Conservation (phyloP, 1,140 invertebrate species). For the Triops longicaudatus region DNA sequence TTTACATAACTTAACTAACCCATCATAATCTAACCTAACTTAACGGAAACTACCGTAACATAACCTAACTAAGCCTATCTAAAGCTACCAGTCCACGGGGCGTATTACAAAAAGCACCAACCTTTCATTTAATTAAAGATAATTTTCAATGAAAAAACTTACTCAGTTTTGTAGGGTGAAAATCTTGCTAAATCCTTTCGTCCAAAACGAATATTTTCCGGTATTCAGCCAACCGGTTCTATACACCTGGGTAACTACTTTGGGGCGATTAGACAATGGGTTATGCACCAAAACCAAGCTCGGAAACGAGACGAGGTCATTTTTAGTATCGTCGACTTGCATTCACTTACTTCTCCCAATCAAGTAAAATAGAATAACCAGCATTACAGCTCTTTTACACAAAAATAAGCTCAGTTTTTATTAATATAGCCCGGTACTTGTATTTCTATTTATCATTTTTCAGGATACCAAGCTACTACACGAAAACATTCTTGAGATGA, state of each 20-base stretch:
- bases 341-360: slow-evolving; percentile 84
- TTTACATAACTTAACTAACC: no score
- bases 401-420: slow-evolving; percentile 31
- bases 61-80: no score
- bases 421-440: no score
- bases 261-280: slow-evolving; percentile 82
- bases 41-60: no score
- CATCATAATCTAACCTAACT: no score
- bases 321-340: slow-evolving; percentile 85
- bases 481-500: slow-evolving; percentile 63
- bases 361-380: slow-evolving; percentile 36
- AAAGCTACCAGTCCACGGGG: no score
- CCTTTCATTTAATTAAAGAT: no score
- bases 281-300: slow-evolving; percentile 63
- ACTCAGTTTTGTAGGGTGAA: not conserved
- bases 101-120: no score
- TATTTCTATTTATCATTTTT: no score
- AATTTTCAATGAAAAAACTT: no score
- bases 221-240: slow-evolving; percentile 90
- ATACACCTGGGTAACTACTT: slow-evolving; percentile 96
- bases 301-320: slow-evolving; percentile 51
- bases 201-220: slow-evolving; percentile 65
- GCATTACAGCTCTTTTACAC: not conserved
- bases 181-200: not conserved
- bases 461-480: slow-evolving; percentile 58